Evolutionary conservation across 2,113 vertebrate species (phyloP).

Genomic region (Talpa occidentalis): DNA sequence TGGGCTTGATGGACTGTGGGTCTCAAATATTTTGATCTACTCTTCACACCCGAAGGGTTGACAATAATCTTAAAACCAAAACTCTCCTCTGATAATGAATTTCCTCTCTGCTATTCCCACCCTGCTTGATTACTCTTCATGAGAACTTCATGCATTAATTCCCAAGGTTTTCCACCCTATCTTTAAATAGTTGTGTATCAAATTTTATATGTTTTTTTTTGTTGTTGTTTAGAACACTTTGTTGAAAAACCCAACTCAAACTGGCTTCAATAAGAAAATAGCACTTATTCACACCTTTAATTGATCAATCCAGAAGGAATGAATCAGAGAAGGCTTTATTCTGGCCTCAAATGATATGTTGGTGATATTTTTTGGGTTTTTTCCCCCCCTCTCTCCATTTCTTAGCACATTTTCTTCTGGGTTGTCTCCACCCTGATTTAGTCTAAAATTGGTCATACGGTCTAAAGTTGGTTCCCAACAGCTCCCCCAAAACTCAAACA

Average conservation of each 20-base stretch:
- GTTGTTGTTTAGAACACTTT: background rate
- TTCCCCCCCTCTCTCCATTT: fast-evolving
- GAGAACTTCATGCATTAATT: background rate
- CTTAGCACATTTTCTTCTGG: background rate
- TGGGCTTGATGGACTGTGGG: background rate
- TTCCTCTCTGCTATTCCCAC: background rate
- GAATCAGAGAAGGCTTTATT: background rate
- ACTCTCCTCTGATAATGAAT: background rate
- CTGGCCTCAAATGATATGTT: background rate
- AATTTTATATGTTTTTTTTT: background rate
- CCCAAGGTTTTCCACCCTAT: background rate
- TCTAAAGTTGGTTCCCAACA: background rate
- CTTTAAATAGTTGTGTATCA: background rate
- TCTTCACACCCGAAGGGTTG: background rate
- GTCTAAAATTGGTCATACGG: too few relatives aligned
- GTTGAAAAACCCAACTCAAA: background rate
- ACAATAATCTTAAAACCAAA: background rate
- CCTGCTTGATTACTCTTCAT: background rate
- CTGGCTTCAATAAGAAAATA: background rate
- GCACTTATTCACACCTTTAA: background rate
- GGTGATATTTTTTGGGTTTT: background rate
- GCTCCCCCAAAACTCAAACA: too few relatives aligned
- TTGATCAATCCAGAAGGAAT: background rate
- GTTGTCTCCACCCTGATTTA: background rate
- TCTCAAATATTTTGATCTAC: background rate